A percentile compares a stretch with the other conserved stretches of the same genome.
These are phyloP conservation scores for Tachystola acroxantha DNA, from an alignment of 2,888 invertebrate species.

Conservation along the genomic window DNA sequence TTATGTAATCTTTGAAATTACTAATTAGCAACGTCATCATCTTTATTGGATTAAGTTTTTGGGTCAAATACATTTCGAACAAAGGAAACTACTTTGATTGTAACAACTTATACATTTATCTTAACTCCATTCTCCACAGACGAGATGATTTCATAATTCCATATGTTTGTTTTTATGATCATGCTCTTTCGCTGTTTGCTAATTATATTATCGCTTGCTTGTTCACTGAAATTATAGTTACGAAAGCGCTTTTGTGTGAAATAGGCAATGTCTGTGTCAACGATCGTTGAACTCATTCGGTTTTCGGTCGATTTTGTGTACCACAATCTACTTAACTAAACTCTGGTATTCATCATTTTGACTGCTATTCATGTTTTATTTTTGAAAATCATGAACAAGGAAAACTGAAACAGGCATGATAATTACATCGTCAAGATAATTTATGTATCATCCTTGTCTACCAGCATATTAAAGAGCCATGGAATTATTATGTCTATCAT, in stretches of 20 bases:
- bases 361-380: too few species aligned
- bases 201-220: conserved; percentile 11
- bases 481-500: not conserved
- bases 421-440: too few species aligned
- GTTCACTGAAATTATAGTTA: conserved; percentile 9
- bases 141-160: not conserved
- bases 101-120: too few species aligned
- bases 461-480: not conserved
- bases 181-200: conserved; percentile 14
- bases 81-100: too few species aligned
- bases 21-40: not conserved
- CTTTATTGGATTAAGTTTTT: not conserved
- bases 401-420: too few species aligned
- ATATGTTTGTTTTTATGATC: conserved; percentile 18
- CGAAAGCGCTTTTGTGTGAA: conserved; percentile 7
- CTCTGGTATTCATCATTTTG: too few species aligned
- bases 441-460: not conserved
- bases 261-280: not conserved
- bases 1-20: not conserved
- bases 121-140: not conserved
- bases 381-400: too few species aligned
- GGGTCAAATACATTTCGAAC: too few species aligned
- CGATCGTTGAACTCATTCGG: not conserved
- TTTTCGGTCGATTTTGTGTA: conserved; percentile 1
- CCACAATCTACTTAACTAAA: not conserved